phyloP scores from a whole-genome alignment of 2,113 vertebrate genomes.

The Leuciscus idus region DNA sequence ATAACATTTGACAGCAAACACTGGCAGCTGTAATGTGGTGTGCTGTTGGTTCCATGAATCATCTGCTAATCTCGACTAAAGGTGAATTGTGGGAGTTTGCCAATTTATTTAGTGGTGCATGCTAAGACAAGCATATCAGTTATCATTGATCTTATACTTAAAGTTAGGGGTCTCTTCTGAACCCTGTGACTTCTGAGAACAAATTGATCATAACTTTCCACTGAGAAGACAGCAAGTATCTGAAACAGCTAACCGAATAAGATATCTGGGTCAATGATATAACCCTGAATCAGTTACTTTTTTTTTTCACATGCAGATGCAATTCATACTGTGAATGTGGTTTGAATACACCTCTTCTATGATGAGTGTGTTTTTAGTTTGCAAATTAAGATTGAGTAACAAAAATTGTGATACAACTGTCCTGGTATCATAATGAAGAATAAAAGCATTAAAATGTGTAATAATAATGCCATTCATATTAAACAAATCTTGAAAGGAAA shows the following conservation, averaged over 20 bases:
- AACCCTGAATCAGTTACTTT: not conserved
- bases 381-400: no score
- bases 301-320: not conserved
- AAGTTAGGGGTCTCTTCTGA: not conserved
- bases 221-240: not conserved
- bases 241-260: not conserved
- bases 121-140: not conserved
- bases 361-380: no score
- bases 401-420: no score
- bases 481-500: no score
- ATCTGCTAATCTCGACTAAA: slow-evolving; percentile 20
- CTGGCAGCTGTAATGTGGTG: not conserved
- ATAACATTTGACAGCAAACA: slow-evolving; percentile 69
- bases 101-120: not conserved
- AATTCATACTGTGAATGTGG: no score
- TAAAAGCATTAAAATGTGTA: no score
- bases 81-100: not conserved
- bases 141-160: not conserved
- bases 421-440: no score
- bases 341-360: no score
- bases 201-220: not conserved
- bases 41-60: slow-evolving; percentile 17
- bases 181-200: not conserved
- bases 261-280: not conserved
- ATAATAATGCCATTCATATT: no score